Percentiles rank a stretch among this genome's conserved stretches.
Conservation (phyloP, 2,797 vertebrate species). For the Epinephelus awoara region DNA sequence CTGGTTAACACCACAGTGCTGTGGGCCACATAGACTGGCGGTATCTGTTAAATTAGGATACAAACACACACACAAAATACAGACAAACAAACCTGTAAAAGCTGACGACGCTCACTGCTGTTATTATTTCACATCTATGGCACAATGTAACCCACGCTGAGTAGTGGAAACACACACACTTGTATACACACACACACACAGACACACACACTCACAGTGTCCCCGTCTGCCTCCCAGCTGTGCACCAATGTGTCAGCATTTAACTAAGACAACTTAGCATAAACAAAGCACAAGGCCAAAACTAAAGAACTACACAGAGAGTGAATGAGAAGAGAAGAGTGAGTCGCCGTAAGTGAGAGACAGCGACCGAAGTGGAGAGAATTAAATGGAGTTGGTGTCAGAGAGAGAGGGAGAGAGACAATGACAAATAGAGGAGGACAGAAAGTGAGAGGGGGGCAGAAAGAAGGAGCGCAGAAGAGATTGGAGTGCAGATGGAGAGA, state of each 20-base stretch:
- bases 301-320: slow-evolving; percentile 36
- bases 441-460: slow-evolving; percentile 52
- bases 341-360: slow-evolving; percentile 22
- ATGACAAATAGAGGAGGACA: slow-evolving; percentile 72
- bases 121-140: slow-evolving; percentile 34
- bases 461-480: slow-evolving; percentile 44
- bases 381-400: slow-evolving; percentile 44
- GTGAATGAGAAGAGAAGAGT: slow-evolving; percentile 44
- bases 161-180: background rate
- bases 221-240: slow-evolving; percentile 33
- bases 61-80: slow-evolving; percentile 13
- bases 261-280: slow-evolving; percentile 45
- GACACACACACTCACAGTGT: slow-evolving; percentile 17
- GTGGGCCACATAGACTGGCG: slow-evolving; percentile 16
- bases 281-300: slow-evolving; percentile 52
- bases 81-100: slow-evolving; percentile 1
- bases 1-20: slow-evolving; percentile 17
- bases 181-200: slow-evolving; percentile 15
- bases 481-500: slow-evolving; percentile 55
- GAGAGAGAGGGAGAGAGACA: slow-evolving; percentile 38
- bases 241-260: slow-evolving; percentile 30
- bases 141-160: slow-evolving; percentile 1
- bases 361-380: slow-evolving; percentile 21
- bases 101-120: background rate
- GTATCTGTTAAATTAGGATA: slow-evolving; percentile 13